These are phyloP conservation scores for Cosmorhoe ocellata DNA, from an alignment of 2,888 invertebrate genomes.

Conservation along the genomic window DNA sequence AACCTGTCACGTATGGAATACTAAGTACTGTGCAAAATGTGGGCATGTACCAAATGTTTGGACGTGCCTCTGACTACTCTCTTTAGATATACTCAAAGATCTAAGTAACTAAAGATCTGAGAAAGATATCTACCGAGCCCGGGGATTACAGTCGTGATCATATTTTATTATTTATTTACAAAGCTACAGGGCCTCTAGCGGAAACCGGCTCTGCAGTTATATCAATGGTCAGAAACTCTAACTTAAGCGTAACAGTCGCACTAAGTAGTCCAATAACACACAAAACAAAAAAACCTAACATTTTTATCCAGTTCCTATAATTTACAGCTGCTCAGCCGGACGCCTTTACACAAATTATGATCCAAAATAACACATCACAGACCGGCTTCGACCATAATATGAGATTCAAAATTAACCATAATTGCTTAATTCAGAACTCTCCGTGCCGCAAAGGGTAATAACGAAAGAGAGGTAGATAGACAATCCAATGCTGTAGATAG, in stretches of 20 bases:
- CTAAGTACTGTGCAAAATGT: too few relatives aligned
- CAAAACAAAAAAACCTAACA: slow-evolving; percentile 29
- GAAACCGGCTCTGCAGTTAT: too few relatives aligned
- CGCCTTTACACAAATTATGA: slow-evolving; percentile 81
- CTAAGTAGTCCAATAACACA: slow-evolving; percentile 36
- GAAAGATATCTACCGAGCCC: too few relatives aligned
- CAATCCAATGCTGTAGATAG: slow-evolving; percentile 35
- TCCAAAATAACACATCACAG: slow-evolving; percentile 79
- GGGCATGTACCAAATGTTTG: too few relatives aligned
- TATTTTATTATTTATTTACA: too few relatives aligned
- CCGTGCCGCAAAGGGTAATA: slow-evolving; percentile 40
- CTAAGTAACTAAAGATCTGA: too few relatives aligned
- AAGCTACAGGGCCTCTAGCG: too few relatives aligned
- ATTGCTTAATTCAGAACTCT: slow-evolving; percentile 78
- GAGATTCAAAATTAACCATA: slow-evolving; percentile 80
- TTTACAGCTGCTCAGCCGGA: slow-evolving; percentile 80
- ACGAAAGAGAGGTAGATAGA: slow-evolving; percentile 51
- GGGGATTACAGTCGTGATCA: too few relatives aligned
- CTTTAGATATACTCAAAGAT: too few relatives aligned
- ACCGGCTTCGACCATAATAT: slow-evolving; percentile 70
- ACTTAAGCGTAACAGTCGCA: slow-evolving; percentile 35
- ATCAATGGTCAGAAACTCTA: slow-evolving; percentile 11
- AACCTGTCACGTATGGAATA: too few relatives aligned
- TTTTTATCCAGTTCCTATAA: slow-evolving; percentile 51
- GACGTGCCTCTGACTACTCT: too few relatives aligned